These are phyloP conservation scores for Plestiodon gilberti DNA, from an alignment of 2,113 vertebrate genomes.

Conservation along the genomic window DNA sequence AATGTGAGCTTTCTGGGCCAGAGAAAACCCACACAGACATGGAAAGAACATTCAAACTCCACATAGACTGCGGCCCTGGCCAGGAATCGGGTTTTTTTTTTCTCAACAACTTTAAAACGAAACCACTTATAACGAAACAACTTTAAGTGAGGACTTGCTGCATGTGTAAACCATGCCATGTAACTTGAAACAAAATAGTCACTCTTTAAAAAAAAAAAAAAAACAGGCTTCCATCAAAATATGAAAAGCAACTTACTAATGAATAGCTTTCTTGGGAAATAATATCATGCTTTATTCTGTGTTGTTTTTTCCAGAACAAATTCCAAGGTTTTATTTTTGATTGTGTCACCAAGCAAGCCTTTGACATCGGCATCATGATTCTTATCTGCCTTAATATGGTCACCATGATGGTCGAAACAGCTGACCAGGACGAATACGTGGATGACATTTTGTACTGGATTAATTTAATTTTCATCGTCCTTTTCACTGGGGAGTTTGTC, in stretches of 20 bases:
- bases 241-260: not conserved
- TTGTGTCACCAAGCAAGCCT: slow-evolving; percentile 87
- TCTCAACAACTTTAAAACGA: no score
- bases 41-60: no score
- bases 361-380: slow-evolving; percentile 95
- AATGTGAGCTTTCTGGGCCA: no score
- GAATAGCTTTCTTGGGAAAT: not conserved
- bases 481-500: slow-evolving; percentile 92
- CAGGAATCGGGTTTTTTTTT: no score
- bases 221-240: not conserved
- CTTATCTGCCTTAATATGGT: slow-evolving; percentile 97
- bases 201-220: not conserved
- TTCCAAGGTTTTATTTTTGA: slow-evolving; percentile 93
- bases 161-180: not conserved
- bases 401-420: slow-evolving; percentile 96
- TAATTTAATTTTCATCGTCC: slow-evolving; percentile 87
- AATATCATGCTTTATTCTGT: not conserved
- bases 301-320: slow-evolving; percentile 85
- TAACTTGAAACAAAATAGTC: not conserved
- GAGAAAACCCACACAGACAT: no score
- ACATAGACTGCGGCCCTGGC: no score
- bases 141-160: no score
- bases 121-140: no score
- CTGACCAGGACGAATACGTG: slow-evolving; percentile 69
- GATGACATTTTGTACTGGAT: slow-evolving; percentile 73